These are phyloP conservation scores for Cottoperca gobio DNA, from an alignment of 2,797 vertebrate genomes.

Conservation along the genomic window DNA sequence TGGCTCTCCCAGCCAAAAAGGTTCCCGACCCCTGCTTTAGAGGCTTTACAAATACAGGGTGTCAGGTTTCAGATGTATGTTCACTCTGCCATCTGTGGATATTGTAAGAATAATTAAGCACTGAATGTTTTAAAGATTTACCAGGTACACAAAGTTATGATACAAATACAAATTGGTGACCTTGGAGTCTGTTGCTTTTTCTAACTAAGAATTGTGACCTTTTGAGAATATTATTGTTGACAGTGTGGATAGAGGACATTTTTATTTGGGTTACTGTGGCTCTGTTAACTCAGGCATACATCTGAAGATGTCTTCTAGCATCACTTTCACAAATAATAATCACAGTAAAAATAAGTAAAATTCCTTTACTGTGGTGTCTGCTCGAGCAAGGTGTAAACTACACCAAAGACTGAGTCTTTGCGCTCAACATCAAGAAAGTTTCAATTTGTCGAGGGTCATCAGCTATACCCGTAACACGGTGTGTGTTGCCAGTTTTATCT, in stretches of 20 bases:
- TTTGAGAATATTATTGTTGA: neutral
- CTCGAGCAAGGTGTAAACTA: neutral
- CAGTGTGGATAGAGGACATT: neutral
- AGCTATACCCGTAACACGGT: neutral
- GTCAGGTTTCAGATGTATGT: neutral
- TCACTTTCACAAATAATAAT: neutral
- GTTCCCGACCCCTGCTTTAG: too few species aligned
- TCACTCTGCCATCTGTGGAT: neutral
- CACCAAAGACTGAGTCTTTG: neutral
- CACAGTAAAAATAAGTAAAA: neutral
- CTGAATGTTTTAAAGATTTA: neutral
- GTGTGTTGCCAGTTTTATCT: neutral
- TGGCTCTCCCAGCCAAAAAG: too few species aligned
- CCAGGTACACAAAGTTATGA: neutral
- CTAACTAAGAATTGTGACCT: neutral
- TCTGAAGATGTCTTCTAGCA: neutral
- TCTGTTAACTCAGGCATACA: neutral
- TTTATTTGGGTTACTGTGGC: neutral
- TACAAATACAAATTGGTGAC: neutral
- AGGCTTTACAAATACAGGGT: neutral
- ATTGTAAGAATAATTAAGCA: neutral
- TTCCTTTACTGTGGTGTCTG: neutral
- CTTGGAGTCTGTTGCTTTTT: neutral
- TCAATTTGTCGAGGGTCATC: neutral
- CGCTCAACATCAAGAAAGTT: neutral